Evolutionary conservation across 2,113 vertebrate species (phyloP), one percentile per base, ranked within the genome.

Genomic region (Electrona antarctica): DNA sequence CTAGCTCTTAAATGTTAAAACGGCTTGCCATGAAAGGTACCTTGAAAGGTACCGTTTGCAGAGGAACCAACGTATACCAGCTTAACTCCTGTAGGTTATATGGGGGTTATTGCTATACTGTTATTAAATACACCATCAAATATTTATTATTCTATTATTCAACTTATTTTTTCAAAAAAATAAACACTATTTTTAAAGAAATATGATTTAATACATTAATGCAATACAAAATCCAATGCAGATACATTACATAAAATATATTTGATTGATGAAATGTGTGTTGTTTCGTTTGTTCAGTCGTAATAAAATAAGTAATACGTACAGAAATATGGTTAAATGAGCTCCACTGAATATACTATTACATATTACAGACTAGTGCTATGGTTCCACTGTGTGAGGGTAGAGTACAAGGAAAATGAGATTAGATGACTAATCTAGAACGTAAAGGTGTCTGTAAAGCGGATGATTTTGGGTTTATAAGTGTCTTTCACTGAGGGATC

Each of bases 381-480:
- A 21, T 21, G 21, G 41, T 33, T 51, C 58, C 13, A 58, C 28
- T 45, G 59, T 14, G 54, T 41, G 13, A 3, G 28, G 3, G 33
- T 41, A 41, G 33, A 41, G 33, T 41, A 41, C 33, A 41, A 41
- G 48, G 47, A 59, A 14, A 60, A 11, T 54, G 11, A 54, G 51
- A 59, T 33, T 8, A 57, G 9, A 15, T 41, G 33, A 7, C 13
- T 59, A 9, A 15, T 21, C 81, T 88, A 92, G 81, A 93, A 93
- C 6, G 78, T 91, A 54, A 95, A 95, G 0, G 95, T 95, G 79
- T 97, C 94, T 0, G 81, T 88, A 71, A 93, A 93, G 73, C 91
- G 91, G 77, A 98, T 91, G 58, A 90, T 75, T 80, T 93, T 60
- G 0, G 95, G 94, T 74, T 95, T 94, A 85, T 96, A 96, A 62